Evolutionary conservation across 2,797 vertebrate species (phyloP).

Genomic region (Anolis apletophallus): DNA sequence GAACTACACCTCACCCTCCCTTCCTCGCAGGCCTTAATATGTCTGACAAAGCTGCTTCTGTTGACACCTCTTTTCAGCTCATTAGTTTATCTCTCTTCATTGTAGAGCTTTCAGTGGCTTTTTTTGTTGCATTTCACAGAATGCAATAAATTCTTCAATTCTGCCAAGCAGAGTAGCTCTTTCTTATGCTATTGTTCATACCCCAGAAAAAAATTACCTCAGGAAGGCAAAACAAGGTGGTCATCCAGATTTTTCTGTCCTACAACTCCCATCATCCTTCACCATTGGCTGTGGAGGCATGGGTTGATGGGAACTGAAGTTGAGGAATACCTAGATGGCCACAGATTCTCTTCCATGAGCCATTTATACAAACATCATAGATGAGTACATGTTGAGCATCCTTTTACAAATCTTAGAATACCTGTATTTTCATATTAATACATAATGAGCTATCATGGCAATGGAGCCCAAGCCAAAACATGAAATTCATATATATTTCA

Average conservation of each 20-base stretch:
- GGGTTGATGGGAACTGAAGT: neutral
- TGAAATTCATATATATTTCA: no score
- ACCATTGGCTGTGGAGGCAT: neutral
- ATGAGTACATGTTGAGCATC: no score
- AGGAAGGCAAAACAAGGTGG: neutral
- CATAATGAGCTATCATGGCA: no score
- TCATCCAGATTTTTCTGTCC: neutral
- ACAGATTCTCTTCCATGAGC: neutral
- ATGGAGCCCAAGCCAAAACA: no score
- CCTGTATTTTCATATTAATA: no score
- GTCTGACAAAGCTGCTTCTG: slow-evolving; percentile 11
- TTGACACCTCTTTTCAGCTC: slow-evolving; percentile 30
- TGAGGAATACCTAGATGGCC: neutral
- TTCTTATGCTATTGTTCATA: neutral
- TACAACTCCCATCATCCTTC: neutral
- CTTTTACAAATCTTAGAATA: no score
- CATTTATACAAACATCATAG: neutral
- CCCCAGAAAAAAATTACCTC: neutral
- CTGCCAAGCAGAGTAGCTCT: neutral
- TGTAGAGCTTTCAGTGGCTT: neutral
- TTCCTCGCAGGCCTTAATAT: slow-evolving; percentile 1
- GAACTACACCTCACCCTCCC: neutral
- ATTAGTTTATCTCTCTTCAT: slow-evolving; percentile 1
- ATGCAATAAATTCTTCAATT: neutral
- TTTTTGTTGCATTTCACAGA: neutral